Base-by-base conservation (phyloP, 2,888 invertebrate species). In the Scrobipalpa atriplicella region DNA sequence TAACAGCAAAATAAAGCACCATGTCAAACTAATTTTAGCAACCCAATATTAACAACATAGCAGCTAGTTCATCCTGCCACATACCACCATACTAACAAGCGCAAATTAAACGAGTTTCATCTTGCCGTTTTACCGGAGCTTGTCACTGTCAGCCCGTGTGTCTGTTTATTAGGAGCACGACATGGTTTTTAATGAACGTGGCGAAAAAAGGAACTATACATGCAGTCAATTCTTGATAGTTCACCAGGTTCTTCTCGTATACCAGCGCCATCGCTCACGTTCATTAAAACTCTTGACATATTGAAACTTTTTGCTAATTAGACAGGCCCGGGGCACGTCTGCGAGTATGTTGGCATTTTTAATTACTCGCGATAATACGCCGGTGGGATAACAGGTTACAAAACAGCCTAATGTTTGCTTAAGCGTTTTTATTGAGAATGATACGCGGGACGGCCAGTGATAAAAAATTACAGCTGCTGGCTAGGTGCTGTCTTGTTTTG, bases 71-170 rank as follows among this genome's bases (percentile, higher is more conserved):
- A 3, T 5, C 47, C 8, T 5, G 10, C 7, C 78, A 75, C 76
- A 75, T 77, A 78, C 78, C 83, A 81, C 80, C 75, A 75, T 79
- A 75, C 36, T 74, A 73, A 80, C 80, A 81, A 13, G 81, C 85
- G 86, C 83, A 91, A 92, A 92, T 92, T 91, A 92, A 92, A 87
- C 89, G 85, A 86, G 85, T 90, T 89, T 90, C 91, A 91, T 91
- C 90, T 90, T 91, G 90, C 85, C 87, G 86, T 91, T 90, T 92
- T 87, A 89, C 89, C 86, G 86, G 85, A 84, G 88, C 90, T 76
- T 86, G 90, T 92, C 91, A 91, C 88, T 92, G 92, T 92, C 92
- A 86, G 85, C 85, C 70, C 80, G 83, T 84, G 83, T 80, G 90
- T 89, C 87, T 89, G 91, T 90, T 90, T 90, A 91, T 91, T 91